Evolutionary conservation across 2,797 vertebrate species (phyloP), one percentile per base, ranked within the genome.

Genomic region (Phrynocephalus forsythii): DNA sequence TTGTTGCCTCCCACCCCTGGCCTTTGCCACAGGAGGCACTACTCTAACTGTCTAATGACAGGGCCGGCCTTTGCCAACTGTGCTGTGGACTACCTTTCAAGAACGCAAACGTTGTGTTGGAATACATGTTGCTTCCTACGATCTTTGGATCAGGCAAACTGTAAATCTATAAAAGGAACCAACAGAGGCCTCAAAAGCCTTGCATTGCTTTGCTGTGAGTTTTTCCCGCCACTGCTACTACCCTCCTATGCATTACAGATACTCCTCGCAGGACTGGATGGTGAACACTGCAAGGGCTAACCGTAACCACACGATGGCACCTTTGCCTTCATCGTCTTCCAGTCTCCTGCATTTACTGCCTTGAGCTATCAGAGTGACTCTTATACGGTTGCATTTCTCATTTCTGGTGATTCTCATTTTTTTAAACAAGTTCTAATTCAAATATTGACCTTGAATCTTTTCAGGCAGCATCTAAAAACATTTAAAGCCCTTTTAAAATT

Each of bases 221-320:
- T 72, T 5, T 72, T 33, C 30, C 71, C 30, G 13, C n/a, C 71
- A 72, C 18, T 15, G n/a, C n/a, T 5, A 72, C 30, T 72, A 56
- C 52, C 52, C 52, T 56, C 33, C 30, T 73, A 20, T 73, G 71
- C 7, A 72, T 13, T 13, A 22, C 33, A n/a, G 16, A 30, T 30
- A 3, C 52, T 79, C 77, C 28, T 20, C 15, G 11, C 5, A 50
- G 24, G 50, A 15, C 26, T 18, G 22, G 15, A 4, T 33, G 3
- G 22, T 26, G 60, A 52, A 16, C 38, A 44, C n/a, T 52, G 71
- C 71, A 76, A 50, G 24, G 11, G 28, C 24, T 24, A 5, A 13
- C 30, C 26, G 3, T 44, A 50, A 48, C 89, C 85, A 81, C 77
- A 63, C 0, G 85, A 68, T 63, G 82, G 82, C 60, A 33, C 77